A percentile compares a stretch with the other conserved stretches of the same genome.
Evolutionary conservation across 1,140 invertebrate genomes (phyloP).

Genomic region (Sinonovacula constricta): DNA sequence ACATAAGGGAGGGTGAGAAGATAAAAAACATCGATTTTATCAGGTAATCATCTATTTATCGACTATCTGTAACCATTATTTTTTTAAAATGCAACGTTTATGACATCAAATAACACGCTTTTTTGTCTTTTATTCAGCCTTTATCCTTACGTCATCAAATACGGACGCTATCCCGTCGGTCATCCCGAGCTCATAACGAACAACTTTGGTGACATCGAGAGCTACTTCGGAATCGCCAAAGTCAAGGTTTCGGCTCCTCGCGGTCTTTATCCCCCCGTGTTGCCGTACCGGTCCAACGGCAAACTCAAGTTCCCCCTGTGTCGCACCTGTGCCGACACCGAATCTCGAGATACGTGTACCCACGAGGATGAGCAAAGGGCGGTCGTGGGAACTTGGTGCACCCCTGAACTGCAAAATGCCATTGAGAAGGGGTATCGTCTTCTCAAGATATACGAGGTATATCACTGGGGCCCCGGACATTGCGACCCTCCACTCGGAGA

Average conservation of each 20-base stretch:
- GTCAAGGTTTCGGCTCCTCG: no score
- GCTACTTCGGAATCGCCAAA: slow-evolving; percentile 60
- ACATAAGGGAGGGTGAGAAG: slow-evolving; percentile 65
- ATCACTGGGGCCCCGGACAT: slow-evolving; percentile 55
- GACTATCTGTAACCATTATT: no score
- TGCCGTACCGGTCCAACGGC: slow-evolving; percentile 14
- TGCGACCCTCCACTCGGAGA: slow-evolving; percentile 1
- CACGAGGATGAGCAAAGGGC: slow-evolving; percentile 53
- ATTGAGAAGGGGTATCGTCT: slow-evolving; percentile 72
- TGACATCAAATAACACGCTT: neutral
- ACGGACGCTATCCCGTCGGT: no score
- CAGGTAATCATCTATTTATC: no score
- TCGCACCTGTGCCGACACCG: slow-evolving; percentile 11
- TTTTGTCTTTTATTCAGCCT: slow-evolving; percentile 65
- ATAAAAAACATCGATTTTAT: slow-evolving; percentile 72
- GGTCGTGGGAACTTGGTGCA: slow-evolving; percentile 75
- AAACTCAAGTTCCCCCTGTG: slow-evolving; percentile 23
- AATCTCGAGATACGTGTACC: neutral
- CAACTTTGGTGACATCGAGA: slow-evolving; percentile 46
- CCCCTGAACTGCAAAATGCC: slow-evolving; percentile 73
- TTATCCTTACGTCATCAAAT: slow-evolving; percentile 61
- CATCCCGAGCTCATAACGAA: no score
- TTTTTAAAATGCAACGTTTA: neutral
- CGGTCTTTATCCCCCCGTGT: no score
- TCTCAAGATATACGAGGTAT: slow-evolving; percentile 73